Conservation (phyloP, 2,113 vertebrate genomes). For the Odocoileus hemionus region DNA sequence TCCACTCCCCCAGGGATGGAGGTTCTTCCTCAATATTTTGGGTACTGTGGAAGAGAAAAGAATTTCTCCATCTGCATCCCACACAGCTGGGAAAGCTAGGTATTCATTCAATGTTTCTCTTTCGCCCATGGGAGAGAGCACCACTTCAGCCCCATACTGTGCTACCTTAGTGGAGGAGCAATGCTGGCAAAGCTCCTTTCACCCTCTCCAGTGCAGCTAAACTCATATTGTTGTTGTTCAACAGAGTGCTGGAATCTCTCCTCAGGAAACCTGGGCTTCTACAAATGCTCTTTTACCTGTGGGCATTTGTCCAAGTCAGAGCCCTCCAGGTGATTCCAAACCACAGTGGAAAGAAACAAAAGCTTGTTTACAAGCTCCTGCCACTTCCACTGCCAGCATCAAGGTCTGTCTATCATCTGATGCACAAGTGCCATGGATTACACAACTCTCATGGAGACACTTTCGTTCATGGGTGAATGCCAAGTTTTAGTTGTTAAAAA, state of each 20-base stretch:
- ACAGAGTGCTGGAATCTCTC: not conserved
- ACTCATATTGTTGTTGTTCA: not conserved
- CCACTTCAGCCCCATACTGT: not conserved
- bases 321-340: not conserved
- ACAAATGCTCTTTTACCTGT: not conserved
- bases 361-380: not conserved
- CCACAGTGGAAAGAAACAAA: not conserved
- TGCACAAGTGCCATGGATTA: not conserved
- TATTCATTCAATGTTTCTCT: not conserved
- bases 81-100: not conserved
- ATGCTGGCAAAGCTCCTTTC: not conserved
- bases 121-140: not conserved
- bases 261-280: not conserved
- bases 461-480: not conserved
- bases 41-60: not conserved
- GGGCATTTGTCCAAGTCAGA: not conserved
- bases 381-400: not conserved
- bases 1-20: not conserved
- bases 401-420: not conserved
- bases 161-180: not conserved
- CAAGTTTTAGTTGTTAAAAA: not conserved
- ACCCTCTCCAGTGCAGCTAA: not conserved
- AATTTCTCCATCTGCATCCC: not conserved
- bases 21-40: not conserved
- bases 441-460: not conserved